phyloP scores from a whole-genome alignment of 2,113 vertebrate genomes.

The Reinhardtius hippoglossoides region DNA sequence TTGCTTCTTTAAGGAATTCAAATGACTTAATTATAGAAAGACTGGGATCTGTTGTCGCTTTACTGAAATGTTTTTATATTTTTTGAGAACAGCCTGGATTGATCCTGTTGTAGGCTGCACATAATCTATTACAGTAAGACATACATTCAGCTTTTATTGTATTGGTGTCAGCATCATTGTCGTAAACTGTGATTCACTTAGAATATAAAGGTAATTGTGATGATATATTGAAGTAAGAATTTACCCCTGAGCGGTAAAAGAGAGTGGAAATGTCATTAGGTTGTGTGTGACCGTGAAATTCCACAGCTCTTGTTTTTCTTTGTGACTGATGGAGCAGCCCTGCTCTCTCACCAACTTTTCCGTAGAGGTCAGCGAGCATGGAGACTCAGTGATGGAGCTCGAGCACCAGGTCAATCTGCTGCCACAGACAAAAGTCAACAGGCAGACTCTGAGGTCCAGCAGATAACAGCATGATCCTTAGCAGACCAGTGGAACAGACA shows the following conservation, averaged over 20 bases:
- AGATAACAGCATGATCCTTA: background rate
- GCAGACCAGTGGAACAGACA: background rate
- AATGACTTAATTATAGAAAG: too few relatives aligned
- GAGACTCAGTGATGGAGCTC: background rate
- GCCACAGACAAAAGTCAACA: background rate
- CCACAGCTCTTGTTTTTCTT: background rate
- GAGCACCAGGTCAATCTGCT: slow-evolving; percentile 9
- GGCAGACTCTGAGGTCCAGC: slow-evolving; percentile 22
- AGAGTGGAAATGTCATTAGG: too few relatives aligned
- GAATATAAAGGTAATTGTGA: background rate
- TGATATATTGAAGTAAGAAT: too few relatives aligned
- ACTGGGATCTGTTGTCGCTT: too few relatives aligned
- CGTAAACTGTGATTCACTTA: background rate
- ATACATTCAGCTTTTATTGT: background rate
- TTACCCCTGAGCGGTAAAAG: too few relatives aligned
- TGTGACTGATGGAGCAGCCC: background rate
- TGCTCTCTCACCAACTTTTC: background rate
- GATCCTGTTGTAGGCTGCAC: too few relatives aligned
- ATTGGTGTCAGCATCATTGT: background rate
- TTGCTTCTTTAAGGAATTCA: too few relatives aligned
- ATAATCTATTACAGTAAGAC: background rate
- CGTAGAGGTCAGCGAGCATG: background rate
- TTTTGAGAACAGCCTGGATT: too few relatives aligned
- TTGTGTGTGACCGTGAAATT: too few relatives aligned
- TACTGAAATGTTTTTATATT: too few relatives aligned